Evolutionary conservation across 2,888 invertebrate species (phyloP), one percentile per base, ranked within the genome.

Genomic region (Cylloceria caligata): DNA sequence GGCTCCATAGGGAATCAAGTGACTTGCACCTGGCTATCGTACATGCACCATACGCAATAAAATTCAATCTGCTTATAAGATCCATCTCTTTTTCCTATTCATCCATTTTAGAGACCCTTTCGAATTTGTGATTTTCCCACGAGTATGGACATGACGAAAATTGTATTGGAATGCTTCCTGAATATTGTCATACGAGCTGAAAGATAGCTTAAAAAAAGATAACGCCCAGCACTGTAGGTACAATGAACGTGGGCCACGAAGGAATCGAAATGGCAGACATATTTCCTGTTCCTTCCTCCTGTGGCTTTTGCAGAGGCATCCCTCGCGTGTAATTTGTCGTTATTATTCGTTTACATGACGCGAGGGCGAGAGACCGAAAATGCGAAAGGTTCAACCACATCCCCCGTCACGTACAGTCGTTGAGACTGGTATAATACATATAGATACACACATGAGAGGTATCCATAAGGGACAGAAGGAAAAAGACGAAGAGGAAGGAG

Each of bases 281-380:
- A 87, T 88, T 88, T 87, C 84, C 87, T 85, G 81, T 85, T 81
- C 81, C 47, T 69, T 55, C 65, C 7, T 19, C 75, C 78, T 77
- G 39, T 34, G 74, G 84, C 45, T 16, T 21, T 19, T 21, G 42
- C 69, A 42, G 30, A n/a, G 47, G 24, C 47, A 71, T 75, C 77
- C 76, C 80, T 76, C 65, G 84, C 68, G 86, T 79, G 87, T 89
- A 88, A 91, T 91, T 90, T 89, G 88, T 88, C 87, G 89, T 91
- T 91, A 90, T 90, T 90, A 90, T 91, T 90, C 90, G 89, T 89
- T 90, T 88, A 87, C 88, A 88, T 80, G 78, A 80, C 19, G 55
- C 57, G 64, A 62, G 86, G 81, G 78, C 73, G 80, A 85, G 84
- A 86, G 88, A 74, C 83, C 85, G 83, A 81, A 86, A 86, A 85